Evolutionary conservation across 2,888 invertebrate species (phyloP).

Genomic region (Rugalucina vietnamica): DNA sequence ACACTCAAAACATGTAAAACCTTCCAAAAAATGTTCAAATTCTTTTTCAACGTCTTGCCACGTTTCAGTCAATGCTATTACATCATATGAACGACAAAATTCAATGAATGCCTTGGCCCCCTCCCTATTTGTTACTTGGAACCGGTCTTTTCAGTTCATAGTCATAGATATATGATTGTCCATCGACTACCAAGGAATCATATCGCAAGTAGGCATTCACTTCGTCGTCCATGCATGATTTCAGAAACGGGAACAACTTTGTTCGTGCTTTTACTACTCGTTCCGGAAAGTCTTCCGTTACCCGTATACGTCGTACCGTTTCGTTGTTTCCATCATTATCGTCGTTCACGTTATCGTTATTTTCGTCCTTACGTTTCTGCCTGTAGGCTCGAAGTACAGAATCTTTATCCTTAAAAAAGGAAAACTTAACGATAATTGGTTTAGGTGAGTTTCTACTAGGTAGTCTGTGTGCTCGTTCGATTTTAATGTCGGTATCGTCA

Average conservation of each 20-base stretch:
- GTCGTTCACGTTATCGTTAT: not conserved
- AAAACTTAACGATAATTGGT: not conserved
- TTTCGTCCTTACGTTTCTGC: not conserved
- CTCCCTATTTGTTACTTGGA: slow-evolving; percentile 10
- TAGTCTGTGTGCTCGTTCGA: not conserved
- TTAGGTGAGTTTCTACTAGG: not conserved
- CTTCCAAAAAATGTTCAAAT: slow-evolving; percentile 8
- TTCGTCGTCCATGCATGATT: not conserved
- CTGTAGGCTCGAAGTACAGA: not conserved
- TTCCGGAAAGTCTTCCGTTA: not conserved
- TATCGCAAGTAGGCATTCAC: not conserved
- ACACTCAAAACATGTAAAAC: slow-evolving; percentile 15
- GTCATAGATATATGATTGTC: slow-evolving; percentile 2
- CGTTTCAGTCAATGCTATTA: slow-evolving; percentile 14
- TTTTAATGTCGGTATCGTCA: not conserved
- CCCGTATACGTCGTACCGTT: not conserved
- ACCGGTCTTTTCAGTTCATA: not conserved
- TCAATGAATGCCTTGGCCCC: slow-evolving; percentile 17
- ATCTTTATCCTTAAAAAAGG: not conserved
- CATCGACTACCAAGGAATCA: not conserved
- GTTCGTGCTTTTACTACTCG: not conserved
- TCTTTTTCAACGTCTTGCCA: slow-evolving; percentile 1
- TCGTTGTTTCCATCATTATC: not conserved
- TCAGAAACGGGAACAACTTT: not conserved
- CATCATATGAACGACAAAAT: not conserved